Conservation (phyloP, 2,797 vertebrate species). For the Gadopsis marmoratus region DNA sequence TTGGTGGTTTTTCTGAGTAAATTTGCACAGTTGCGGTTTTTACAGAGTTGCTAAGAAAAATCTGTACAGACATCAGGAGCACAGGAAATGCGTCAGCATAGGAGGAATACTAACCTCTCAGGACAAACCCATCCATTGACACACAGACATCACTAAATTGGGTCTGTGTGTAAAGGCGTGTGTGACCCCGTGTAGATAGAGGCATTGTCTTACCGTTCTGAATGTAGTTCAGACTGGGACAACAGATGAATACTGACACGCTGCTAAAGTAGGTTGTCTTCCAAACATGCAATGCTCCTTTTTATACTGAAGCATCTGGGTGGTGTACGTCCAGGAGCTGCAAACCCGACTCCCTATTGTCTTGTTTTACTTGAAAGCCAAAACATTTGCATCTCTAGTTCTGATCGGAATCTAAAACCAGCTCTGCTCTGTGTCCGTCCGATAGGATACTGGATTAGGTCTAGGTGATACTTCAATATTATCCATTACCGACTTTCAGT, state of each 20-base stretch:
- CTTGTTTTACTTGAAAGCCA: conserved; percentile 3
- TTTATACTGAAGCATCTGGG: background rate
- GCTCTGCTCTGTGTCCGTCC: too few relatives aligned
- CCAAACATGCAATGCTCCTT: background rate
- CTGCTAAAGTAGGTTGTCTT: background rate
- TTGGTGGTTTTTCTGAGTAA: conserved; percentile 68
- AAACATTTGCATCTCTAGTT: conserved; percentile 4
- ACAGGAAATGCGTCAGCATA: conserved; percentile 69
- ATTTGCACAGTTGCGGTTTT: conserved; percentile 74
- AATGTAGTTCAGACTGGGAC: conserved; percentile 10
- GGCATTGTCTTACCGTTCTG: conserved; percentile 17
- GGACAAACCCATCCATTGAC: conserved; percentile 68
- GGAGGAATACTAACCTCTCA: conserved; percentile 44
- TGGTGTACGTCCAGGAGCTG: background rate
- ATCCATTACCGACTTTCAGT: background rate
- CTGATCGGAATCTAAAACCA: too few relatives aligned
- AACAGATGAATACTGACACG: background rate
- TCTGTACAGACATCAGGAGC: conserved; percentile 35
- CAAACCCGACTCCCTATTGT: conserved; percentile 4
- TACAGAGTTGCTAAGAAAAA: conserved; percentile 62
- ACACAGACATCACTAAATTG: background rate
- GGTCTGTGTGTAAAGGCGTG: conserved; percentile 11
- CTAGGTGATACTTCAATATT: background rate
- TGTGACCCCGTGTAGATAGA: conserved; percentile 13
- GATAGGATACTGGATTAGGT: background rate